Evolutionary conservation across 2,113 vertebrate genomes (phyloP).

Genomic region (Malurus cyaneus): DNA sequence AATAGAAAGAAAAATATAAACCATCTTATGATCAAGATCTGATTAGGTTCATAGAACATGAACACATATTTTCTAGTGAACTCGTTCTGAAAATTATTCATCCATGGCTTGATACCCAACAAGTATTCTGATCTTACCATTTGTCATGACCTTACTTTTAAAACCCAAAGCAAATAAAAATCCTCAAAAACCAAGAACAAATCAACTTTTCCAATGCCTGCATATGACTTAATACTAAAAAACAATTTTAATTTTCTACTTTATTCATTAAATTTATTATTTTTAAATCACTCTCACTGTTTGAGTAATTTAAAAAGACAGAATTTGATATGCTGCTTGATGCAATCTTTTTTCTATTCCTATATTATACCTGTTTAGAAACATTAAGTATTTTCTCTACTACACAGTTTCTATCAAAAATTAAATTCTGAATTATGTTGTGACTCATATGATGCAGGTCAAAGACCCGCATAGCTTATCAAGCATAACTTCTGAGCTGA

Average conservation of each 20-base stretch:
- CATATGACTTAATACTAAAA: not conserved
- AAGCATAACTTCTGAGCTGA: conserved; percentile 39
- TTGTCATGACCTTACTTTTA: not conserved
- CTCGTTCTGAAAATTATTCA: not conserved
- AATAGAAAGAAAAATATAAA: not conserved
- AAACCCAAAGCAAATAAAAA: not conserved
- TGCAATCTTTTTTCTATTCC: not conserved
- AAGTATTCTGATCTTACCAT: not conserved
- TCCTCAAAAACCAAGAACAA: too few species aligned
- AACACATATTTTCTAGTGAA: not conserved
- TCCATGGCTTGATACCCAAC: not conserved
- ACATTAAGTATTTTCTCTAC: not conserved
- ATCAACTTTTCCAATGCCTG: not conserved
- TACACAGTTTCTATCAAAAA: not conserved
- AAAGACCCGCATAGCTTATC: conserved; percentile 29
- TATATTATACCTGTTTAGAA: not conserved
- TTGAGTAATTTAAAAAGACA: not conserved
- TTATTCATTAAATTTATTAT: not conserved
- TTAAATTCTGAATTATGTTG: conserved; percentile 28
- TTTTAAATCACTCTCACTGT: not conserved
- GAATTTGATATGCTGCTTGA: not conserved
- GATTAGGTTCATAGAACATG: not conserved
- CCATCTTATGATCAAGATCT: not conserved
- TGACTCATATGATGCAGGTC: not conserved
- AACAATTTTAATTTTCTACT: not conserved